Percentiles rank a stretch among this genome's conserved stretches.
These are phyloP conservation scores for Oreochromis niloticus DNA, from an alignment of 2,113 vertebrate genomes.

Conservation along the genomic window DNA sequence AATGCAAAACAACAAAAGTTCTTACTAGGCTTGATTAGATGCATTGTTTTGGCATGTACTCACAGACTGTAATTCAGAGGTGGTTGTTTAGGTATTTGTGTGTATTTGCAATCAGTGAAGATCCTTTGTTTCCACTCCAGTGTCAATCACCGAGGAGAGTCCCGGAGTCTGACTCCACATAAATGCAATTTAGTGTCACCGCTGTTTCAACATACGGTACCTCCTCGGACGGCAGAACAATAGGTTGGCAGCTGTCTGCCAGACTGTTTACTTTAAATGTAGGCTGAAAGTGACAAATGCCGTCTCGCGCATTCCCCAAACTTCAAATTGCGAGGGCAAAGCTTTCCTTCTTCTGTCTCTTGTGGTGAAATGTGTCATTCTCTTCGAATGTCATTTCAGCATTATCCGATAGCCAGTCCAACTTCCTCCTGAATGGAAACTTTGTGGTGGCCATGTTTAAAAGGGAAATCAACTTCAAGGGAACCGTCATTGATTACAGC, in stretches of 20 bases:
- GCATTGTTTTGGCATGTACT: constrained; percentile 13
- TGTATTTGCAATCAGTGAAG: constrained; percentile 15
- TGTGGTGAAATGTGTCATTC: background rate
- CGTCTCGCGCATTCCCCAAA: background rate
- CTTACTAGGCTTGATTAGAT: constrained; percentile 27
- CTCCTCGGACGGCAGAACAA: constrained; percentile 10
- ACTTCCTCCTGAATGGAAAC: constrained; percentile 93
- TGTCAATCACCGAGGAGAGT: constrained; percentile 14
- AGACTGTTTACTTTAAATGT: constrained; percentile 40
- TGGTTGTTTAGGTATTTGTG: constrained; percentile 4
- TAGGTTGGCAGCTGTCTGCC: background rate
- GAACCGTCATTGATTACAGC: constrained; percentile 89
- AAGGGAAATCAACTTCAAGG: constrained; percentile 86
- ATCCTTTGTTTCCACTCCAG: constrained; percentile 22
- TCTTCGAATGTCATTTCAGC: constrained; percentile 66
- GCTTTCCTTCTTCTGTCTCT: background rate
- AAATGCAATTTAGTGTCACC: constrained; percentile 16
- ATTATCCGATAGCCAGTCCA: constrained; percentile 85
- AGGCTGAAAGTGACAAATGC: background rate
- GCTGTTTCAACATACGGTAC: constrained; percentile 2
- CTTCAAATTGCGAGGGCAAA: background rate
- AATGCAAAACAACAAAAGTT: constrained; percentile 39
- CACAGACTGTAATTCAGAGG: constrained; percentile 11
- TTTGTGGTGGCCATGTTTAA: constrained; percentile 97
- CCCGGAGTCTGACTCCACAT: constrained; percentile 34